Evolutionary conservation across 2,113 vertebrate genomes (phyloP), one percentile per base, ranked within the genome.

Genomic region (Vulpes ferrilata): DNA sequence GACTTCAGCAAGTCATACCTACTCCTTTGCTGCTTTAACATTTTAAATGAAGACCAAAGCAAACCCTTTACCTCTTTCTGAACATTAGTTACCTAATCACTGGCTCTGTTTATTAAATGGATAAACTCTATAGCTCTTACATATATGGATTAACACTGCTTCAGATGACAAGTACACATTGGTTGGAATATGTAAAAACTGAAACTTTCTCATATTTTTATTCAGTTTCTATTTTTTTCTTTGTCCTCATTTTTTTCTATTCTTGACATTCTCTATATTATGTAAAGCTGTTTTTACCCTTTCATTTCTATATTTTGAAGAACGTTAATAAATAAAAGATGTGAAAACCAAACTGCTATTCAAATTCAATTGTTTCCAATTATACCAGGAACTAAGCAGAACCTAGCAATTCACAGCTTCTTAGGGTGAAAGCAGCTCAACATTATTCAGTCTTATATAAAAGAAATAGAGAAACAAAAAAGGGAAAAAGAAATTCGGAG

Each of bases 281-380:
- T 97, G 93, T 91, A 97, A 88, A 98, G 94, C 22, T 91, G 80
- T 96, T 97, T 98, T 97, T 96, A 97, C 94, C 98, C 90, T 90
- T 79, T 91, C 96, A 97, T 71, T 94, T 96, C 60, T 97, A 87
- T 98, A 97, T 98, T 98, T 98, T 0, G 0, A 97, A 98, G 97
- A 98, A 94, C 15, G 27, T 97, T 98, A 98, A 98, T 98, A 98
- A 98, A 98, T 98, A 98, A 99, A 99, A 98, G 97, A 98, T 98
- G 97, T 97, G 97, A 98, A 98, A 97, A 98, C 88, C 96, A 98
- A 98, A 98, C 98, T 98, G 97, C 97, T 98, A 98, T 98, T 99
- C 98, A 98, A 98, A 98, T 98, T 98, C 57, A 90, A 98, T 98
- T 98, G 97, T 98, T 98, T 98, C 96, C 97, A 98, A 97, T 98